Conservation (phyloP, 2,888 invertebrate species). For the Abrostola tripartita region DNA sequence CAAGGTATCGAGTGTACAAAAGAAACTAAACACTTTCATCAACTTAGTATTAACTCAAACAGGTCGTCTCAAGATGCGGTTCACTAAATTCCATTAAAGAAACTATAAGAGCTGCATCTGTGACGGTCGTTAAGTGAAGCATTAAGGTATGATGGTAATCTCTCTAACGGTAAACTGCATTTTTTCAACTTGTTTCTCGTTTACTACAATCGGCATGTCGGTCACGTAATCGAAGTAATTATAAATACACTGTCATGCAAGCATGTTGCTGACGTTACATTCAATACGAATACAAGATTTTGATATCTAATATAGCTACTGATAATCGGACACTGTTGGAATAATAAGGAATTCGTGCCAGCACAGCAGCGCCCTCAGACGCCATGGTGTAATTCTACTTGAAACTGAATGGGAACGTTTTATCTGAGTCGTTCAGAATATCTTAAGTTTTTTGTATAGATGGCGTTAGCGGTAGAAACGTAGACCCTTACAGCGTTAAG, state of each 20-base stretch:
- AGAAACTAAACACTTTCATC: slow-evolving; percentile 8
- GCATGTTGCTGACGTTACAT: slow-evolving; percentile 54
- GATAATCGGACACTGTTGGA: slow-evolving; percentile 41
- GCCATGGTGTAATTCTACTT: slow-evolving; percentile 30
- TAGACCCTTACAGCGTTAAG: slow-evolving; percentile 13
- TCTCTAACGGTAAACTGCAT: slow-evolving; percentile 68
- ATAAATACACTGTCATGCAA: slow-evolving; percentile 56
- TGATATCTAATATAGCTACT: slow-evolving; percentile 46
- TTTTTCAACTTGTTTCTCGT: slow-evolving; percentile 58
- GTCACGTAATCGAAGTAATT: slow-evolving; percentile 58
- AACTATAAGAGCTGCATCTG: slow-evolving; percentile 58
- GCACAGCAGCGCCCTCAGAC: slow-evolving; percentile 62
- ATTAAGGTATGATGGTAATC: slow-evolving; percentile 63
- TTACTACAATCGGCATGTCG: slow-evolving; percentile 47
- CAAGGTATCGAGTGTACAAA: not conserved
- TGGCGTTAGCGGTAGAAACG: slow-evolving; percentile 54
- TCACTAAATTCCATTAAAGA: slow-evolving; percentile 58
- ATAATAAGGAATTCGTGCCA: slow-evolving; percentile 41
- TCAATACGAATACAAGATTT: slow-evolving; percentile 45
- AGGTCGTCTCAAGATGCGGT: slow-evolving; percentile 50
- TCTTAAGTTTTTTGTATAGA: slow-evolving; percentile 52
- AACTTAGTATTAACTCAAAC: slow-evolving; percentile 27
- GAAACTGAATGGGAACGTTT: slow-evolving; percentile 27
- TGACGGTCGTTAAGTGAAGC: slow-evolving; percentile 61
- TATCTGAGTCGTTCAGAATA: slow-evolving; percentile 29